Percentiles rank a stretch among this genome's conserved stretches.
Evolutionary conservation across 2,113 vertebrate genomes (phyloP).

Genomic region (Alligator mississippiensis): DNA sequence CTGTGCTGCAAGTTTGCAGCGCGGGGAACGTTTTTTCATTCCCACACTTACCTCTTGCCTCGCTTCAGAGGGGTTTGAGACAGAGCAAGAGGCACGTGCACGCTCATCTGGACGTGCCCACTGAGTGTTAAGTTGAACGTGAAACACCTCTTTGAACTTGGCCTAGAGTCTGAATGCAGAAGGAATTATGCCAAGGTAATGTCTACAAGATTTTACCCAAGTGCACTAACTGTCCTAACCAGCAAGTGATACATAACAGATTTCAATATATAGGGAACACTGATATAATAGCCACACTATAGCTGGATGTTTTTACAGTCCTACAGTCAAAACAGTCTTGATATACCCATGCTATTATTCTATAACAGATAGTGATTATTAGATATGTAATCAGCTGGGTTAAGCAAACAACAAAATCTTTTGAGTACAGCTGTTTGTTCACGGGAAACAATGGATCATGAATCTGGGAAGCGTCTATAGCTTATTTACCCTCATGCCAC

Average conservation of each 20-base stretch:
- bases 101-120: too few species aligned
- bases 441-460: neutral
- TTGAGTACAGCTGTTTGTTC: neutral
- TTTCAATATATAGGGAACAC: neutral
- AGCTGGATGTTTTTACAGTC: neutral
- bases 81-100: too few species aligned
- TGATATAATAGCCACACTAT: neutral
- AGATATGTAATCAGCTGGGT: neutral
- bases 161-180: neutral
- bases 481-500: neutral
- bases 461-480: neutral
- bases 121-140: too few species aligned
- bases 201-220: neutral
- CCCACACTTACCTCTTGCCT: too few species aligned
- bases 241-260: neutral
- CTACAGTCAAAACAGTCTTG: neutral
- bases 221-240: neutral
- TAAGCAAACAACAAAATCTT: too few species aligned
- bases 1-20: too few species aligned
- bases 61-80: too few species aligned
- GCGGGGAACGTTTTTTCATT: too few species aligned
- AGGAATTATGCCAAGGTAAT: neutral
- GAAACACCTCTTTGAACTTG: too few species aligned
- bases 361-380: neutral
- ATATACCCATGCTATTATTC: fast-evolving